Conservation (phyloP, 2,888 invertebrate species). For the Andrena praecox region DNA sequence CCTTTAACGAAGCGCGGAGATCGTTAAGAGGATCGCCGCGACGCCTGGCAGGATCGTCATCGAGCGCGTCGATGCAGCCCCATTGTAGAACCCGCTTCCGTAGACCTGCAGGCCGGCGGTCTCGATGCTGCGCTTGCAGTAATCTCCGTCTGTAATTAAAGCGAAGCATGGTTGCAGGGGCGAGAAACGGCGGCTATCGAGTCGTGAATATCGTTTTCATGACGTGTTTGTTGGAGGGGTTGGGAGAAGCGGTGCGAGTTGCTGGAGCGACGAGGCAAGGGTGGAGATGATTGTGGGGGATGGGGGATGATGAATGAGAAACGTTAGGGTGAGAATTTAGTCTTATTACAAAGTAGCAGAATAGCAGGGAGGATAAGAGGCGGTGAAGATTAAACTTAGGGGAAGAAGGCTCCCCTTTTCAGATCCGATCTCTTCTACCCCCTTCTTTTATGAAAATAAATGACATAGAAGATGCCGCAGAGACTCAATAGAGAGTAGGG, state of each 20-base stretch:
- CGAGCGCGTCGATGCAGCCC: constrained; percentile 77
- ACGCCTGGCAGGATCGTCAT: constrained; percentile 37
- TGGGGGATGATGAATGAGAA: background rate
- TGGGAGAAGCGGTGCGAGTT: background rate
- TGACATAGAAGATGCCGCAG: too few relatives aligned
- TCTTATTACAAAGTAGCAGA: background rate
- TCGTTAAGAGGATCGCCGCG: constrained; percentile 23
- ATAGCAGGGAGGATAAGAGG: too few relatives aligned
- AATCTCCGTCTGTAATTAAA: constrained; percentile 89
- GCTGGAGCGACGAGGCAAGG: background rate
- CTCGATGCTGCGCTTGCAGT: constrained; percentile 95
- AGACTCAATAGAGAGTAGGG: background rate
- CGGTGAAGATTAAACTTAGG: too few relatives aligned
- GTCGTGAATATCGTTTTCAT: constrained; percentile 21
- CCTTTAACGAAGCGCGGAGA: constrained; percentile 32
- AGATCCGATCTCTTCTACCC: too few relatives aligned
- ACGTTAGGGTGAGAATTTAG: background rate
- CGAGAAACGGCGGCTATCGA: background rate
- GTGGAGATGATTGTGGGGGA: background rate
- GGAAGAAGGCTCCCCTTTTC: too few relatives aligned
- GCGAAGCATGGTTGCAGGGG: constrained; percentile 1
- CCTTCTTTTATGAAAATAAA: too few relatives aligned
- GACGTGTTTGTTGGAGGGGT: background rate
- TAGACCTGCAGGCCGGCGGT: constrained; percentile 94
- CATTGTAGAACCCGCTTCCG: constrained; percentile 92